Percentiles rank a stretch among this genome's conserved stretches.
Conservation (phyloP, 2,888 invertebrate species). For the Cheiracanthium punctorium region DNA sequence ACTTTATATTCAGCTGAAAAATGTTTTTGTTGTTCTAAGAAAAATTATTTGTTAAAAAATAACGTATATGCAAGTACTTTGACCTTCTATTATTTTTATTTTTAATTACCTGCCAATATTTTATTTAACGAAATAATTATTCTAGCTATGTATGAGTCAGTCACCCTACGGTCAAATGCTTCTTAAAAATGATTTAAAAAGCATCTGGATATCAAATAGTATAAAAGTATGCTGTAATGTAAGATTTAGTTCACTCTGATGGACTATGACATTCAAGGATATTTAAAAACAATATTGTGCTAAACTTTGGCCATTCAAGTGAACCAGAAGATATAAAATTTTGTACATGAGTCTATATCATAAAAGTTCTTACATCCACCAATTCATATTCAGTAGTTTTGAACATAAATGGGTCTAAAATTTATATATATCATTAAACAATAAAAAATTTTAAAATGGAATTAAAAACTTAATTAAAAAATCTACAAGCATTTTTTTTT, state of each 20-base stretch:
- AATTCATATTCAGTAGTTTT: background rate
- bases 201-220: conserved; percentile 35
- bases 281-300: conserved; percentile 6
- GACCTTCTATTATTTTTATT: too few species aligned
- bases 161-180: conserved; percentile 29
- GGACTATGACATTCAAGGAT: conserved; percentile 9
- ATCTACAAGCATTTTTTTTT: background rate
- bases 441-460: background rate
- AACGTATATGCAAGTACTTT: too few species aligned
- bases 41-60: too few species aligned
- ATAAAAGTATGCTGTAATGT: conserved; percentile 38
- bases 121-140: too few species aligned
- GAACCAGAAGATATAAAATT: conserved; percentile 14
- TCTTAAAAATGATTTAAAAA: conserved; percentile 14
- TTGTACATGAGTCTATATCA: conserved; percentile 6
- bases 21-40: too few species aligned
- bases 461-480: background rate
- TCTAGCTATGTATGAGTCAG: too few species aligned
- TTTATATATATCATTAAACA: background rate
- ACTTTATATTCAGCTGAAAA: too few species aligned
- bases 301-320: conserved; percentile 11
- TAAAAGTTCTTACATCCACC: background rate
- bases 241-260: conserved; percentile 12
- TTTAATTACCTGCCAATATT: too few species aligned
- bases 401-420: conserved; percentile 4